These are phyloP conservation scores for Caenorhabditis imperialis DNA, from an alignment of 2,888 invertebrate species.

Conservation along the genomic window DNA sequence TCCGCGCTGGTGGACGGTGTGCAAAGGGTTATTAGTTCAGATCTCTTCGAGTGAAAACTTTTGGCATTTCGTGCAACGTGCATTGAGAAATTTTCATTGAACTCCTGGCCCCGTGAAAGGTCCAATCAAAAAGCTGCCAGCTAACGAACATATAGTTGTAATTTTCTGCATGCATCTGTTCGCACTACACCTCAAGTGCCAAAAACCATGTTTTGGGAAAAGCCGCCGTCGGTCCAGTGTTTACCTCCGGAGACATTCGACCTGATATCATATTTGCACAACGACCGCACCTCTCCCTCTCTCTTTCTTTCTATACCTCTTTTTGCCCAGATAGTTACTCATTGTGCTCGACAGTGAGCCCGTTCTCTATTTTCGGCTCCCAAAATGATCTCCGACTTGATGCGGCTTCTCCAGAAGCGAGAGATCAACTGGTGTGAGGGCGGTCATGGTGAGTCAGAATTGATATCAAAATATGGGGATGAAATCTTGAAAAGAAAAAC, in stretches of 20 bases:
- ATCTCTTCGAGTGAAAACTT: too few relatives aligned
- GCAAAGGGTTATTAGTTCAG: too few relatives aligned
- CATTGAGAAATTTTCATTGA: too few relatives aligned
- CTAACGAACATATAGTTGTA: too few relatives aligned
- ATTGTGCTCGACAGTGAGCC: slow-evolving; percentile 26
- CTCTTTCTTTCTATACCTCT: slow-evolving; percentile 13
- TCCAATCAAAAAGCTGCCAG: too few relatives aligned
- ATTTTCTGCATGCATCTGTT: too few relatives aligned
- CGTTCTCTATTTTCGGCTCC: not conserved
- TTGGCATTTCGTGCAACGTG: too few relatives aligned
- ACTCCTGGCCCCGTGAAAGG: too few relatives aligned
- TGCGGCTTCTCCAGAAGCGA: slow-evolving; percentile 30
- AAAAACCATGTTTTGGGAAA: too few relatives aligned
- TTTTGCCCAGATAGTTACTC: slow-evolving; percentile 50
- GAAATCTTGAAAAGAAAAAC: too few relatives aligned
- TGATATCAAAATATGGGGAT: not conserved
- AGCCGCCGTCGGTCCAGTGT: slow-evolving; percentile 37
- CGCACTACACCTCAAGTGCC: too few relatives aligned
- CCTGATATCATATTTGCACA: slow-evolving; percentile 50
- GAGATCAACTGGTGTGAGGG: slow-evolving; percentile 49
- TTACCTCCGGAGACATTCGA: slow-evolving; percentile 52
- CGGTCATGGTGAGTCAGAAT: slow-evolving; percentile 33
- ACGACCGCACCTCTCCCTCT: slow-evolving; percentile 31
- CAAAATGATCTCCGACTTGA: slow-evolving; percentile 24
- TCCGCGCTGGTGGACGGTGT: too few relatives aligned